A percentile compares a stretch with the other conserved stretches of the same genome.
Evolutionary conservation across 2,888 invertebrate genomes (phyloP).

Genomic region (Beris chalybata): DNA sequence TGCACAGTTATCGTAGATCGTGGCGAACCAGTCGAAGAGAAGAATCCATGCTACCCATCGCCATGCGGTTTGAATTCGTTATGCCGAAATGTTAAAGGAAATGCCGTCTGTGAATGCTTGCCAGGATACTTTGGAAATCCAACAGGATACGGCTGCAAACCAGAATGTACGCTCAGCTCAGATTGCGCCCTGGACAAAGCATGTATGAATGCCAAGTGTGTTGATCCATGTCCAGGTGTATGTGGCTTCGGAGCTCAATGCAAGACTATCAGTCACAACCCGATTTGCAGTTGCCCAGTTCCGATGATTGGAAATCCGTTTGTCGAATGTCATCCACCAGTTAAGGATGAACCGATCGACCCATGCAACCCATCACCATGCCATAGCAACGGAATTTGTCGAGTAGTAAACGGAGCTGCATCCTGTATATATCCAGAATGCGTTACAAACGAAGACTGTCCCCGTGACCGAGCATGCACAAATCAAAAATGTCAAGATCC

Average conservation of each 20-base stretch:
- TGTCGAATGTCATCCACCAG: slow-evolving; percentile 62
- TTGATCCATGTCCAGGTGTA: slow-evolving; percentile 77
- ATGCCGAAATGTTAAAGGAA: slow-evolving; percentile 62
- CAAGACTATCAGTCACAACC: slow-evolving; percentile 79
- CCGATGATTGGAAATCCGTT: slow-evolving; percentile 81
- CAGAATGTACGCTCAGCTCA: slow-evolving; percentile 80
- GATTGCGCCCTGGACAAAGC: slow-evolving; percentile 76
- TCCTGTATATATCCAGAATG: slow-evolving; percentile 85
- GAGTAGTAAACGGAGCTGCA: slow-evolving; percentile 66
- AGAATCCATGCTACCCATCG: slow-evolving; percentile 66
- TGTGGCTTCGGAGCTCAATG: slow-evolving; percentile 80
- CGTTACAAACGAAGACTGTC: slow-evolving; percentile 84
- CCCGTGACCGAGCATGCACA: slow-evolving; percentile 78
- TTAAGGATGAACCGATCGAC: slow-evolving; percentile 58
- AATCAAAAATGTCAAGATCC: slow-evolving; percentile 83
- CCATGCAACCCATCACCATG: slow-evolving; percentile 88
- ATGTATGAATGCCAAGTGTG: slow-evolving; percentile 77
- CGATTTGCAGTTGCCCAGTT: slow-evolving; percentile 78
- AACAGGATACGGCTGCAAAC: slow-evolving; percentile 68
- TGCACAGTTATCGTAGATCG: slow-evolving; percentile 53
- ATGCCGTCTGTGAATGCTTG: slow-evolving; percentile 73
- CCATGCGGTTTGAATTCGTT: slow-evolving; percentile 80
- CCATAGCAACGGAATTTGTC: slow-evolving; percentile 79
- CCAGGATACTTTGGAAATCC: slow-evolving; percentile 76
- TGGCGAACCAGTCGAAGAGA: slow-evolving; percentile 44